Conservation (phyloP, 2,888 invertebrate species). For the Dryobotodes eremita region DNA sequence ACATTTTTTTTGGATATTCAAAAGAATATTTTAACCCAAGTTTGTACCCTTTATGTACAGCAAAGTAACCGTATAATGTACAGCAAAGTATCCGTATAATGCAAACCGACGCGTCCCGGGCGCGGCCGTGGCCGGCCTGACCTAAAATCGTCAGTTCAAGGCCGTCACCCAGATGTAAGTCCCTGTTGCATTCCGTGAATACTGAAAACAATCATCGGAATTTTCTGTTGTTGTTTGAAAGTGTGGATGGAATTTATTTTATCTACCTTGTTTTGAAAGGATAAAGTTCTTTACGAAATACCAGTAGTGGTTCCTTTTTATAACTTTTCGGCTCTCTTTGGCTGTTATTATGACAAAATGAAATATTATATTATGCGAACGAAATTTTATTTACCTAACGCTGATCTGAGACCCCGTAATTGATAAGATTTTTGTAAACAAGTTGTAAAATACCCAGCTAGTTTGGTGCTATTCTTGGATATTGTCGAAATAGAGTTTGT, state of each 20-base stretch:
- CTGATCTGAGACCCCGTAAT: not conserved
- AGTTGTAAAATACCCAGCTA: not conserved
- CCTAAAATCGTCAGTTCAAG: slow-evolving; percentile 70
- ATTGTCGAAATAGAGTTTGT: not conserved
- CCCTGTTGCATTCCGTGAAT: slow-evolving; percentile 65
- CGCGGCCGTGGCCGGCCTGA: slow-evolving; percentile 63
- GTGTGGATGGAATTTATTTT: not conserved
- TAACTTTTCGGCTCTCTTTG: not conserved
- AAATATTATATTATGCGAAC: not conserved
- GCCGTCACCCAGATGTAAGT: slow-evolving; percentile 64
- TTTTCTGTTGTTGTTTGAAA: slow-evolving; percentile 21
- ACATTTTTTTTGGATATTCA: not conserved
- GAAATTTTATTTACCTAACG: not conserved
- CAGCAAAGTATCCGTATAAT: slow-evolving; percentile 25
- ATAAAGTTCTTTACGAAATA: not conserved
- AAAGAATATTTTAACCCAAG: not conserved
- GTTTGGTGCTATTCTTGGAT: not conserved
- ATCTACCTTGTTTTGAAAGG: not conserved
- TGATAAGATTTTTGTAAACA: not conserved
- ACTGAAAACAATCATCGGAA: slow-evolving; percentile 25
- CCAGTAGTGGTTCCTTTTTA: too few relatives aligned
- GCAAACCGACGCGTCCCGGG: slow-evolving; percentile 46
- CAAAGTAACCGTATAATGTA: slow-evolving; percentile 25
- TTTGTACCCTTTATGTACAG: not conserved
- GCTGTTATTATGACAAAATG: not conserved